Percentiles rank a stretch among this genome's conserved stretches.
phyloP scores from a whole-genome alignment of 1,140 invertebrate species.

The Kradibia gibbosae region DNA sequence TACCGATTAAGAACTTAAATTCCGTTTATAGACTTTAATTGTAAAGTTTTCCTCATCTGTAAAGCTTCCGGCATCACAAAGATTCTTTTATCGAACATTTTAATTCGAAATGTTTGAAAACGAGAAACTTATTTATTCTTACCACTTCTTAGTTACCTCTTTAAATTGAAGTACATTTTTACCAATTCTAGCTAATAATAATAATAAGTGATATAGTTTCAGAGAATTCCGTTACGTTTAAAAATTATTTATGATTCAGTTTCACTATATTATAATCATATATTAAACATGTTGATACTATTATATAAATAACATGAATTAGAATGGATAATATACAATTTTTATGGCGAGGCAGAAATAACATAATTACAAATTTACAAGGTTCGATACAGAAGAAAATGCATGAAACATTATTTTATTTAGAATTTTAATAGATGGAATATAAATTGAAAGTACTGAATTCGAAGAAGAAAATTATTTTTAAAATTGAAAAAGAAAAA shows the following conservation, averaged over 20 bases:
- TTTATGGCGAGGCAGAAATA: no score
- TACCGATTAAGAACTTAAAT: constrained; percentile 49
- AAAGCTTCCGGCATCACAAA: constrained; percentile 34
- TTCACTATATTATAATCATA: neutral
- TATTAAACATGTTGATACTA: no score
- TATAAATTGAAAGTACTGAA: no score
- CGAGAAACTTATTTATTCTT: constrained; percentile 16
- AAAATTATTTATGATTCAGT: neutral
- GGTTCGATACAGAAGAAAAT: no score
- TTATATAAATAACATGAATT: no score
- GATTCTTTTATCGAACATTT: constrained; percentile 39
- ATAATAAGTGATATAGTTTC: neutral
- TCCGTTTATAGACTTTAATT: constrained; percentile 59
- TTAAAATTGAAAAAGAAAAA: constrained; percentile 1
- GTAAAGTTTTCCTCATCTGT: constrained; percentile 64
- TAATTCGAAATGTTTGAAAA: constrained; percentile 35
- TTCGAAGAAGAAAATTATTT: neutral
- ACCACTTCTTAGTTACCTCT: neutral
- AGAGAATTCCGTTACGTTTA: no score
- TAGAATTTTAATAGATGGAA: no score
- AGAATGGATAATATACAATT: no score
- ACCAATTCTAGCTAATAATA: no score
- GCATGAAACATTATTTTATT: no score
- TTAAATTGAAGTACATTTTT: no score
- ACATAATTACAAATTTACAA: no score